Evolutionary conservation across 1,140 invertebrate genomes (phyloP).

Genomic region (Xylocopa sonorina): DNA sequence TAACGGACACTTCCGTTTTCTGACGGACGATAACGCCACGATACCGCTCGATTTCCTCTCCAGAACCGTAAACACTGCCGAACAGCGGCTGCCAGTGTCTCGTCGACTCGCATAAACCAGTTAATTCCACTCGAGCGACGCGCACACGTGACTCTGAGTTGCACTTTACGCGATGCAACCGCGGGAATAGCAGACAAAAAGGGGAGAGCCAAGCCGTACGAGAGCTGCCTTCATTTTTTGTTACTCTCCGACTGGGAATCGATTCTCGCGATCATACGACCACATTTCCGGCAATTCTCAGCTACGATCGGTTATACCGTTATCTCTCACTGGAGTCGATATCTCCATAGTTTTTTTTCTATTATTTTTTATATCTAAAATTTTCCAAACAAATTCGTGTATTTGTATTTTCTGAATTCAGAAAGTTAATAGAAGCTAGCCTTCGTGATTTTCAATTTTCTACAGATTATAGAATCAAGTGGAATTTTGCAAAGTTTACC

Average conservation of each 20-base stretch:
- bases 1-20: constrained; percentile 1
- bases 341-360: too few relatives aligned
- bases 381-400: too few relatives aligned
- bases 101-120: background rate
- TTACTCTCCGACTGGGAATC: background rate
- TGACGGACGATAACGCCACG: background rate
- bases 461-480: too few relatives aligned
- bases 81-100: background rate
- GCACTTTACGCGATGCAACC: background rate
- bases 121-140: constrained; percentile 8
- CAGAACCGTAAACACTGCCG: background rate
- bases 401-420: too few relatives aligned
- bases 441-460: too few relatives aligned
- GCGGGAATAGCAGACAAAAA: background rate
- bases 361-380: too few relatives aligned
- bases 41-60: constrained; percentile 18
- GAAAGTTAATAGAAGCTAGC: too few relatives aligned
- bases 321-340: too few relatives aligned
- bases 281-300: background rate
- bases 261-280: background rate
- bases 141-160: constrained; percentile 17
- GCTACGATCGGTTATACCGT: too few relatives aligned
- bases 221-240: background rate
- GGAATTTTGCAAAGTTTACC: background rate
- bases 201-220: background rate